Percentiles rank a stretch among this genome's conserved stretches.
Conservation (phyloP, 2,113 vertebrate genomes). For the Zapus hudsonius region DNA sequence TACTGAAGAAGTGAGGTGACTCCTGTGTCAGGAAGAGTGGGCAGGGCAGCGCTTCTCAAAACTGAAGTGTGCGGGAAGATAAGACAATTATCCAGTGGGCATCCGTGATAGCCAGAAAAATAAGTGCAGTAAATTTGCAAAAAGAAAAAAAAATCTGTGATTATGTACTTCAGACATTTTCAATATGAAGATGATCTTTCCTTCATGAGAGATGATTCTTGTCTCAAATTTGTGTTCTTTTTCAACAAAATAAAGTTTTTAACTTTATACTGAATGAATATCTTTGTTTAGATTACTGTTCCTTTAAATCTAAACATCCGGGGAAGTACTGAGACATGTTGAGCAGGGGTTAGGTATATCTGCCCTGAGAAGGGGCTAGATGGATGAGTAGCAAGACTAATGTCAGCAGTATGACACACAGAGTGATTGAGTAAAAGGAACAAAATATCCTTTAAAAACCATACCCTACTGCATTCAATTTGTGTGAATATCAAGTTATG, state of each 20-base stretch:
- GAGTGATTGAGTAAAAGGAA: background rate
- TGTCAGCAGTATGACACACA: background rate
- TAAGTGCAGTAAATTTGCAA: background rate
- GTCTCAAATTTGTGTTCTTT: constrained; percentile 12
- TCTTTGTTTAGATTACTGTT: background rate
- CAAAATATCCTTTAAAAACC: background rate
- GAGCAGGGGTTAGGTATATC: background rate
- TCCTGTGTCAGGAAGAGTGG: background rate
- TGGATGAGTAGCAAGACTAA: background rate
- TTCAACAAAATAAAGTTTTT: constrained; percentile 33
- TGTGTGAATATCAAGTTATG: constrained; percentile 41
- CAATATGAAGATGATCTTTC: background rate
- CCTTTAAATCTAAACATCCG: background rate
- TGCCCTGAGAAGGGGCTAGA: background rate
- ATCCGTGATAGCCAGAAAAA: background rate
- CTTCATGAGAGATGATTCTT: constrained; percentile 11
- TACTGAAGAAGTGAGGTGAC: background rate
- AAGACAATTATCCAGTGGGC: no score
- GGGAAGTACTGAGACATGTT: background rate
- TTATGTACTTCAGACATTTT: background rate
- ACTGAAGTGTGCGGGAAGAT: background rate
- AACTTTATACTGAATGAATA: background rate
- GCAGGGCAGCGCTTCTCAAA: background rate
- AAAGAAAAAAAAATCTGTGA: background rate
- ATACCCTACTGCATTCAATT: background rate